Evolutionary conservation across 2,888 invertebrate genomes (phyloP).

Genomic region (Sceliomorpha sp.): DNA sequence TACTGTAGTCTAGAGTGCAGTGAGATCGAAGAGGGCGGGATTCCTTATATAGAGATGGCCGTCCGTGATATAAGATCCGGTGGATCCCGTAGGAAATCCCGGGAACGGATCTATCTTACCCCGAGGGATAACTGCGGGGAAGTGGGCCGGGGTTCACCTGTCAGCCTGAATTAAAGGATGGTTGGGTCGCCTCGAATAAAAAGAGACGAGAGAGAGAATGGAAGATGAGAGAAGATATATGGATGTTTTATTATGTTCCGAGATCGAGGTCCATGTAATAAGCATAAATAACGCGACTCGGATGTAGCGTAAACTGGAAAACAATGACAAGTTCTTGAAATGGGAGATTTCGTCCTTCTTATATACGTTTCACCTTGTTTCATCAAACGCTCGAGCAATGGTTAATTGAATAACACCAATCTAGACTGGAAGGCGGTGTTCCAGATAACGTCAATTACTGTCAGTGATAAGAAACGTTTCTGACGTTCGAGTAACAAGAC

Average conservation of each 20-base stretch:
- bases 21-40: constrained; percentile 59
- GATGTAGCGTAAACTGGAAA: constrained; percentile 1
- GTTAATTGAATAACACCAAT: too few species aligned
- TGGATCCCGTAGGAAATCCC: constrained; percentile 80
- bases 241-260: constrained; percentile 53
- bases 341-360: too few species aligned
- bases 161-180: constrained; percentile 84
- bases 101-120: constrained; percentile 80
- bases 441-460: too few species aligned
- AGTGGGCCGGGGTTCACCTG: constrained; percentile 80
- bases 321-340: constrained; percentile 1
- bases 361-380: too few species aligned
- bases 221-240: constrained; percentile 54
- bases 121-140: constrained; percentile 75
- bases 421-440: too few species aligned
- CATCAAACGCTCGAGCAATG: too few species aligned
- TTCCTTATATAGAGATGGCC: constrained; percentile 79
- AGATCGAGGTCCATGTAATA: constrained; percentile 48
- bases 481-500: too few species aligned
- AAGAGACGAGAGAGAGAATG: constrained; percentile 55
- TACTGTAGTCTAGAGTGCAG: constrained; percentile 40
- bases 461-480: too few species aligned
- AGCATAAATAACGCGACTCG: constrained; percentile 46
- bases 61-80: constrained; percentile 79
- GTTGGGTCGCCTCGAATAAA: constrained; percentile 70